These are phyloP conservation scores for Pachymerium ferrugineum DNA, from an alignment of 2,888 invertebrate species.

Conservation along the genomic window DNA sequence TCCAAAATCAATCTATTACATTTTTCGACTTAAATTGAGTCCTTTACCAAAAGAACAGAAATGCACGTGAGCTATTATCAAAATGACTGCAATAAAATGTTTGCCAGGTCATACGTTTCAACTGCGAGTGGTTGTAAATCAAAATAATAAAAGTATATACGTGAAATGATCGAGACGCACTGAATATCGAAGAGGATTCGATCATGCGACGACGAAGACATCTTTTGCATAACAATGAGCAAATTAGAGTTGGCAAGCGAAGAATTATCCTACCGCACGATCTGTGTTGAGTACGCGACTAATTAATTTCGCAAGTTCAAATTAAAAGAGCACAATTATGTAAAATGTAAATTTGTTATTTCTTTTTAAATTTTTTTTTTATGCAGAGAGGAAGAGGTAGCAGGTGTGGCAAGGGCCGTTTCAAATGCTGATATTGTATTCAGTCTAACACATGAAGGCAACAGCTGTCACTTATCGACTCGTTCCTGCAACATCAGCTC, in stretches of 20 bases:
- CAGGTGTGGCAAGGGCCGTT: conserved; percentile 22
- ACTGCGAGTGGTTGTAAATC: not conserved
- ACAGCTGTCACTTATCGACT: conserved; percentile 22
- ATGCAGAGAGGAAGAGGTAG: no score
- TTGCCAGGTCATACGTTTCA: conserved; percentile 6
- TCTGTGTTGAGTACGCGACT: not conserved
- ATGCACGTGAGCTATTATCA: not conserved
- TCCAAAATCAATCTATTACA: no score
- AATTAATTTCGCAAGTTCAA: conserved; percentile 27
- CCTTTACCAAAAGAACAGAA: not conserved
- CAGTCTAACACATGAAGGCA: conserved; percentile 27
- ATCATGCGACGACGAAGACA: not conserved
- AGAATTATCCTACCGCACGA: conserved; percentile 14
- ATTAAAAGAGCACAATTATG: conserved; percentile 22
- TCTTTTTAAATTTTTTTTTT: not conserved
- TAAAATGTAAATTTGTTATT: conserved; percentile 10
- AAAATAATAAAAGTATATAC: no score
- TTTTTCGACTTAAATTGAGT: no score
- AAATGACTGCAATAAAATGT: not conserved
- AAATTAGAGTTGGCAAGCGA: not conserved
- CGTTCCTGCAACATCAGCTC: not conserved
- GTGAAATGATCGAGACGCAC: not conserved
- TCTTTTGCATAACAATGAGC: conserved; percentile 1
- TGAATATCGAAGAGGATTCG: conserved; percentile 5
- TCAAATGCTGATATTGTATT: conserved; percentile 27